Conservation (phyloP, 2,888 invertebrate genomes). For the Metellina segmentata region DNA sequence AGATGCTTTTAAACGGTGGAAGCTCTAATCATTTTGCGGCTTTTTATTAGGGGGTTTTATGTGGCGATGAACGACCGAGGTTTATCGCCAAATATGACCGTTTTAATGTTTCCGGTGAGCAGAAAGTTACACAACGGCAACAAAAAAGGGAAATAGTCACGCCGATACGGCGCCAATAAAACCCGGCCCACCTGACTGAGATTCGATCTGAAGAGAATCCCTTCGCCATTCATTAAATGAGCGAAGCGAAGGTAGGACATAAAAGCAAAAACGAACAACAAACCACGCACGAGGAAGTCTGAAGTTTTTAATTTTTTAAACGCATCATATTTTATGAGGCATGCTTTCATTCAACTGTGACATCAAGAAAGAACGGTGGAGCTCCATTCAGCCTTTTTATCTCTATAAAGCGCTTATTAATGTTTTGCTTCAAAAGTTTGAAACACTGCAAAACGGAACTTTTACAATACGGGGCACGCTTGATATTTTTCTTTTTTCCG, state of each 20-base stretch:
- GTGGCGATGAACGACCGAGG: constrained; percentile 48
- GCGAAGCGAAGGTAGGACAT: not conserved
- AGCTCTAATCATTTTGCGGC: constrained; percentile 55
- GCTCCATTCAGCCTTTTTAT: constrained; percentile 62
- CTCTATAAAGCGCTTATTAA: constrained; percentile 69
- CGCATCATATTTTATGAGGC: constrained; percentile 63
- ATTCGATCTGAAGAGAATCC: constrained; percentile 56
- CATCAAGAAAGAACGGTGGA: constrained; percentile 45
- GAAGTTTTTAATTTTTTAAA: constrained; percentile 56
- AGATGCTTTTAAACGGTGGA: constrained; percentile 43
- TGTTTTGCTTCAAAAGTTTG: constrained; percentile 63
- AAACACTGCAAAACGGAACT: constrained; percentile 40
- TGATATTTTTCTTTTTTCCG: constrained; percentile 43
- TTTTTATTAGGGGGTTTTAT: constrained; percentile 69
- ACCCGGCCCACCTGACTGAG: constrained; percentile 54
- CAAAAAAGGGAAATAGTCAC: constrained; percentile 17
- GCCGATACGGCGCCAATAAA: constrained; percentile 57
- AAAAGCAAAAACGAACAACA: constrained; percentile 6
- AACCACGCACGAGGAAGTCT: not conserved
- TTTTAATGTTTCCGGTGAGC: constrained; percentile 70
- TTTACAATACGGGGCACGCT: constrained; percentile 39
- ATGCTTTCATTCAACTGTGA: constrained; percentile 67
- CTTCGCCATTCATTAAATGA: constrained; percentile 22
- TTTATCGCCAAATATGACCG: constrained; percentile 69
- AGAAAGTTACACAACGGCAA: constrained; percentile 37